phyloP scores from a whole-genome alignment of 1,140 invertebrate species.

The Notospermus geniculatus region DNA sequence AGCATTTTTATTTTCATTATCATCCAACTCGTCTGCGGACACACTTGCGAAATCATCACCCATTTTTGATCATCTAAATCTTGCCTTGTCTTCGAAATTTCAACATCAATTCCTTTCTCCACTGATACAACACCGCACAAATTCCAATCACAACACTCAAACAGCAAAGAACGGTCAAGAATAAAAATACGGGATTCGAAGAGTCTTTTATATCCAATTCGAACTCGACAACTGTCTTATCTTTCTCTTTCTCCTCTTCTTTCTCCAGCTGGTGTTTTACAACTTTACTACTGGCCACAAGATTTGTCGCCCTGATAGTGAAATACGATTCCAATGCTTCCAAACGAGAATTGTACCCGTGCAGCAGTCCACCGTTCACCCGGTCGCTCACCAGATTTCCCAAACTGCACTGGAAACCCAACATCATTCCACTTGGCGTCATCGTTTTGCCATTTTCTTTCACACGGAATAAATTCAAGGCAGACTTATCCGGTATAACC shows the following conservation, averaged over 20 bases:
- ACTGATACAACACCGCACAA: background rate
- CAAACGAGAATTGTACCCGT: conserved; percentile 6
- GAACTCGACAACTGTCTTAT: background rate
- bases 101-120: background rate
- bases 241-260: conserved; percentile 1
- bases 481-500: background rate
- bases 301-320: conserved; percentile 5
- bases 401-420: conserved; percentile 6
- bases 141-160: background rate
- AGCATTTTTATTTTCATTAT: background rate
- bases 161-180: background rate
- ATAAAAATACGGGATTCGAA: background rate
- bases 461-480: conserved; percentile 9
- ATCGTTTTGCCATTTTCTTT: conserved; percentile 1
- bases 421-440: background rate
- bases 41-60: conserved; percentile 7
- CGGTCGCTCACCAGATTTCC: background rate
- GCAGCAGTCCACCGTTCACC: conserved; percentile 7
- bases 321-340: conserved; percentile 8
- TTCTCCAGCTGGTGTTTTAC: background rate
- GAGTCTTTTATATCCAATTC: conserved; percentile 3
- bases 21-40: conserved; percentile 3
- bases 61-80: no score
- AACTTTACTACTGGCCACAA: background rate
- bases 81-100: background rate